Conservation (phyloP, 2,888 invertebrate genomes). For the Nowickia ferox region DNA sequence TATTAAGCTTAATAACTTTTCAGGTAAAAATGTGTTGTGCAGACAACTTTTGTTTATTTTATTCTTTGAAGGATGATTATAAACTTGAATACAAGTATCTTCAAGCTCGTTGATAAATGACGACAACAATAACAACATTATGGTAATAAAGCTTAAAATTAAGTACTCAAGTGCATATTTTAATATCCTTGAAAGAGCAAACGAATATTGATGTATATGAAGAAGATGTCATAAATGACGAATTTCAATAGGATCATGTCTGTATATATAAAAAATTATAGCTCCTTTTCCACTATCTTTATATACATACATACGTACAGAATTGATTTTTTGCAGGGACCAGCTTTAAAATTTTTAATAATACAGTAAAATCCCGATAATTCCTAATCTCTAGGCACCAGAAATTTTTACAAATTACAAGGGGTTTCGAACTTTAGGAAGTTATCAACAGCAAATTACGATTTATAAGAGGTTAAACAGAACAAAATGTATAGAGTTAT, state of each 20-base stretch:
- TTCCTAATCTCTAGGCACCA: too few relatives aligned
- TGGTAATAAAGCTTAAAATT: conserved; percentile 45
- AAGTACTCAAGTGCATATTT: conserved; percentile 2
- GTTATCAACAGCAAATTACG: too few relatives aligned
- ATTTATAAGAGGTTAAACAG: too few relatives aligned
- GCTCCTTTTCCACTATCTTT: background rate
- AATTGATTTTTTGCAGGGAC: too few relatives aligned
- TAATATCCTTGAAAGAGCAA: conserved; percentile 17
- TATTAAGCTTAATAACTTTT: conserved; percentile 67
- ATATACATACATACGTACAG: too few relatives aligned
- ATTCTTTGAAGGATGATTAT: conserved; percentile 13
- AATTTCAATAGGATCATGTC: too few relatives aligned
- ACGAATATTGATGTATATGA: background rate
- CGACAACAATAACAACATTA: conserved; percentile 28
- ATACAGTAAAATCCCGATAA: too few relatives aligned
- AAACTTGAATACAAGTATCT: conserved; percentile 33
- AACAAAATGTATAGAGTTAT: too few relatives aligned
- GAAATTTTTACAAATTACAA: too few relatives aligned
- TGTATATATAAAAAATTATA: background rate
- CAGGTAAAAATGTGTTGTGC: conserved; percentile 68
- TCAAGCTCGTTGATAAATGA: conserved; percentile 58
- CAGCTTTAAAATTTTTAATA: too few relatives aligned
- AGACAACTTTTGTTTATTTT: conserved; percentile 11
- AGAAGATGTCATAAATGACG: background rate
- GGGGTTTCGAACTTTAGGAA: too few relatives aligned